phyloP scores from a whole-genome alignment of 2,797 vertebrate species.

The Valencia hispanica region DNA sequence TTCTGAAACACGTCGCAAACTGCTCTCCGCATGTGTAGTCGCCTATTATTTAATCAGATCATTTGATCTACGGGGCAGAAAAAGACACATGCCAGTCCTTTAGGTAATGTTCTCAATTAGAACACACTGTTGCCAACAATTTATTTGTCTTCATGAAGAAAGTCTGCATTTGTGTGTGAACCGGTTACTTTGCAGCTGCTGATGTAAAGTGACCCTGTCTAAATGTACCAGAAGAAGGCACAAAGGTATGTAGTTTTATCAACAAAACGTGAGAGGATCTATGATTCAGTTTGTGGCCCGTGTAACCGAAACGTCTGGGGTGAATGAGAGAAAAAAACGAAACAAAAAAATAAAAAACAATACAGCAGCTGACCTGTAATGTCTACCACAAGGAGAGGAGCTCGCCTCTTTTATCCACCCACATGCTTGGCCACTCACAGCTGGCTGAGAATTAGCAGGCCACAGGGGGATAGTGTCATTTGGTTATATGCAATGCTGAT shows the following conservation, averaged over 20 bases:
- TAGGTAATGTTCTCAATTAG: conserved; percentile 50
- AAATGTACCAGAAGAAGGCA: conserved; percentile 29
- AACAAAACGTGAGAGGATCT: conserved; percentile 66
- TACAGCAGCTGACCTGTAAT: conserved; percentile 72
- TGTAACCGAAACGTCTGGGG: conserved; percentile 71
- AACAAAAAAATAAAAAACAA: conserved; percentile 61
- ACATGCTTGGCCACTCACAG: conserved; percentile 30
- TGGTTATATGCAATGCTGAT: conserved; percentile 9
- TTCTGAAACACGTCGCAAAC: conserved; percentile 52
- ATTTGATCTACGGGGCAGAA: conserved; percentile 51
- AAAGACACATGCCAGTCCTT: conserved; percentile 35
- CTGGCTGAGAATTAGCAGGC: conserved; percentile 19
- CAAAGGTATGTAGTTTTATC: conserved; percentile 49
- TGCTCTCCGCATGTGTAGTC: conserved; percentile 33
- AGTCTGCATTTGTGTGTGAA: conserved; percentile 3
- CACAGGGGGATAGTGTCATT: conserved; percentile 19
- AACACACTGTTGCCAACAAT: conserved; percentile 26
- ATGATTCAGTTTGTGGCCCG: conserved; percentile 62
- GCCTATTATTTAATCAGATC: conserved; percentile 52
- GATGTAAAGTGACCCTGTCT: conserved; percentile 49
- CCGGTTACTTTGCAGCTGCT: conserved; percentile 52
- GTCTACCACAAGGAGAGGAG: conserved; percentile 65
- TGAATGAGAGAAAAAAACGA: conserved; percentile 52
- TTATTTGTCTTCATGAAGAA: conserved; percentile 2
- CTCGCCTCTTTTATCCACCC: conserved; percentile 40